Percentiles rank a stretch among this genome's conserved stretches.
These are phyloP conservation scores for Diplosoma virens DNA, from an alignment of 23 tunicate genomes.

Conservation along the genomic window DNA sequence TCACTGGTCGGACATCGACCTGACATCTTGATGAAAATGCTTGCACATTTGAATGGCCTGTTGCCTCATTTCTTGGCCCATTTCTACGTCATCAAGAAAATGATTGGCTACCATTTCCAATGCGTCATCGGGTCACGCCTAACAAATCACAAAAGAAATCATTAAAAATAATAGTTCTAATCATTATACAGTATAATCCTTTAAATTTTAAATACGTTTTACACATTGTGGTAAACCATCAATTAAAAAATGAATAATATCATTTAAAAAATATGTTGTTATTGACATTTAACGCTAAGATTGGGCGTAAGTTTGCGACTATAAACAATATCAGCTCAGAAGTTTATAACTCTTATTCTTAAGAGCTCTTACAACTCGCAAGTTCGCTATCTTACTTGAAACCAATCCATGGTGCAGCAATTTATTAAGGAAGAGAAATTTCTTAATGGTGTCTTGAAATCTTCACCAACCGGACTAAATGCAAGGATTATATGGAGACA, in stretches of 20 bases:
- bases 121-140: constrained; percentile 95
- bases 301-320: too few relatives aligned
- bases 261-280: too few relatives aligned
- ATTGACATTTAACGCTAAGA: too few relatives aligned
- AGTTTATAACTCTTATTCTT: too few relatives aligned
- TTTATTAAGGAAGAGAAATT: constrained; percentile 86
- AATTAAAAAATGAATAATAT: too few relatives aligned
- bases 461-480: constrained; percentile 91
- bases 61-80: constrained; percentile 61
- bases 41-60: constrained; percentile 79
- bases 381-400: constrained; percentile 59
- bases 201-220: too few relatives aligned
- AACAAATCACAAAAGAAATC: too few relatives aligned
- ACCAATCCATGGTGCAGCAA: constrained; percentile 94
- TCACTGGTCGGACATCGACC: constrained; percentile 68
- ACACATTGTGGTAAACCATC: too few relatives aligned
- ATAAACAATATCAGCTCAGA: too few relatives aligned
- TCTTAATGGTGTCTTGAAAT: constrained; percentile 70
- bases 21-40: constrained; percentile 73
- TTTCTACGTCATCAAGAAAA: constrained; percentile 85
- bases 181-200: too few relatives aligned
- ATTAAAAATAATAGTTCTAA: too few relatives aligned
- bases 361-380: too few relatives aligned
- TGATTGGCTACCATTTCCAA: constrained; percentile 87
- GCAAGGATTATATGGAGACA: constrained; percentile 82